phyloP scores from a whole-genome alignment of 2,797 vertebrate genomes.

The Ctenochaetus hawaiiensis region DNA sequence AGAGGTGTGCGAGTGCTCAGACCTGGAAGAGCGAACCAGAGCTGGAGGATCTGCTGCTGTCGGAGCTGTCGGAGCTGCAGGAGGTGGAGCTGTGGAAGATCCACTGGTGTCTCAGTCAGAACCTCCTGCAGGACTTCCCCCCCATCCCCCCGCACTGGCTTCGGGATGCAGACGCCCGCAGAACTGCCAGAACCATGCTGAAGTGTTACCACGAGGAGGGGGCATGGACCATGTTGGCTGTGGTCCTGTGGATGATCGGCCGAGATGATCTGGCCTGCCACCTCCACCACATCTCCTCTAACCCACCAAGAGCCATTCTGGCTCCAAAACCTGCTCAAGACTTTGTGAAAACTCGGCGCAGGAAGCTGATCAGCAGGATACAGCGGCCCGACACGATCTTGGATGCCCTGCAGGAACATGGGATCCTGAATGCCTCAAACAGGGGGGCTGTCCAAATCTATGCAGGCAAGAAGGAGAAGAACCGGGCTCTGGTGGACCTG shows the following conservation, averaged over 20 bases:
- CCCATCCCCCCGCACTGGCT: constrained; percentile 28
- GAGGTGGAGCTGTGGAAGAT: constrained; percentile 38
- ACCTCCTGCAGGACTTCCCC: background rate
- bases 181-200: constrained; percentile 11
- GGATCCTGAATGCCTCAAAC: constrained; percentile 3
- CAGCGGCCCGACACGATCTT: background rate
- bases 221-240: rapidly evolving
- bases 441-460: constrained; percentile 8
- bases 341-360: constrained; percentile 17
- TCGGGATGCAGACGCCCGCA: background rate
- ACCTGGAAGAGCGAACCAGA: background rate
- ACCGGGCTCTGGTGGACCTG: constrained; percentile 40
- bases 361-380: constrained; percentile 26
- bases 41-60: background rate
- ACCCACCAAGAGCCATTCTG: background rate
- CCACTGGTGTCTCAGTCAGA: constrained; percentile 34
- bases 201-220: constrained; percentile 23
- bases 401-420: background rate
- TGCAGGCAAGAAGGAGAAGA: constrained; percentile 7
- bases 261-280: rapidly evolving
- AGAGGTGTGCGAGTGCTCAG: rapidly evolving
- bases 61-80: background rate
- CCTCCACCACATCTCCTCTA: rapidly evolving
- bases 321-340: background rate
- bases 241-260: background rate